These are phyloP conservation scores for Lasaia peninsularis DNA, from an alignment of 1,140 invertebrate genomes.

Conservation along the genomic window DNA sequence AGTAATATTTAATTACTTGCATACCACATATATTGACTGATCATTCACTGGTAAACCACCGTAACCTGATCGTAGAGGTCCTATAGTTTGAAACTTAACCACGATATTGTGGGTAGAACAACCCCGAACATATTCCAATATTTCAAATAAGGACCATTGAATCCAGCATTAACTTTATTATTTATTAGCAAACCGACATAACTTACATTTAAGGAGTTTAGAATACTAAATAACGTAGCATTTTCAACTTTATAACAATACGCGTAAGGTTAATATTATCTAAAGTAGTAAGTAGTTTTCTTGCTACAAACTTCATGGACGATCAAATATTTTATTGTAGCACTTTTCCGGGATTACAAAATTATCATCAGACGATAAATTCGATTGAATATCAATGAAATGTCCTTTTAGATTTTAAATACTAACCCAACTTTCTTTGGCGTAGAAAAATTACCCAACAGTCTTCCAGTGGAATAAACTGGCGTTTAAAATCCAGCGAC, in stretches of 20 bases:
- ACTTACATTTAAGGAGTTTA: not conserved
- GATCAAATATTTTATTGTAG: not conserved
- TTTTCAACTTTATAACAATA: constrained; percentile 1
- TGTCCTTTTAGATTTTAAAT: too few relatives aligned
- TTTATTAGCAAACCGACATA: not conserved
- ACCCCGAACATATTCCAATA: too few relatives aligned
- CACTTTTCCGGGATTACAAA: too few relatives aligned
- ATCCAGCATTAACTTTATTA: not conserved
- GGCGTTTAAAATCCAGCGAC: too few relatives aligned
- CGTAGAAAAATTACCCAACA: too few relatives aligned
- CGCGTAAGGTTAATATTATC: not conserved
- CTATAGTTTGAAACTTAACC: not conserved
- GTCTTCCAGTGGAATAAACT: too few relatives aligned
- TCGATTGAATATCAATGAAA: too few relatives aligned
- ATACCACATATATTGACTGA: constrained; percentile 7
- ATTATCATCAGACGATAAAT: too few relatives aligned
- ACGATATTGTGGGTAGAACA: too few relatives aligned
- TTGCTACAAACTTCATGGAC: not conserved
- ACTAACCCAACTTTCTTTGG: too few relatives aligned
- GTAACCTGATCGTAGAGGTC: not conserved
- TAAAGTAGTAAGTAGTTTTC: not conserved
- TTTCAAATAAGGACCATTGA: not conserved
- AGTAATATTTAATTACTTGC: not conserved
- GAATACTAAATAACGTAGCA: constrained; percentile 8
- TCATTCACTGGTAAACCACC: constrained; percentile 4